phyloP scores from a whole-genome alignment of 1,140 invertebrate genomes.

The Plodia interpunctella region DNA sequence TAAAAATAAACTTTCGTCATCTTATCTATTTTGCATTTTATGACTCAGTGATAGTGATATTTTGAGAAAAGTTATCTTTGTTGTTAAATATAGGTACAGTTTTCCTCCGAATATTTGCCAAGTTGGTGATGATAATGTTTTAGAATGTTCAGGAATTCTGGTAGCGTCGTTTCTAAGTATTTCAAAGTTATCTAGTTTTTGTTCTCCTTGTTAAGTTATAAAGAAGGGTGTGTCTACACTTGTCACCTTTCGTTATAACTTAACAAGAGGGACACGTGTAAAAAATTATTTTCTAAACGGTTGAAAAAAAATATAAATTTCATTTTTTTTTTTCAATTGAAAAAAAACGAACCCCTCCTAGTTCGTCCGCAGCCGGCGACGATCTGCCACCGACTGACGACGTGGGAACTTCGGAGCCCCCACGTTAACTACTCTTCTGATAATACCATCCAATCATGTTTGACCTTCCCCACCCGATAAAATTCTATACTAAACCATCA shows the following conservation, averaged over 20 bases:
- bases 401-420: slow-evolving; percentile 34
- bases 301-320: no score
- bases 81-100: slow-evolving; percentile 7
- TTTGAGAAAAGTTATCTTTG: slow-evolving; percentile 5
- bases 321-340: slow-evolving; percentile 7
- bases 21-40: background rate
- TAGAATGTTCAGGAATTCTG: no score
- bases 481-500: background rate
- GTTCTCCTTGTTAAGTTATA: background rate
- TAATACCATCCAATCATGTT: slow-evolving; percentile 35
- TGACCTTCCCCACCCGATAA: slow-evolving; percentile 21
- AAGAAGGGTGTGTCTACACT: no score
- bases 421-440: slow-evolving; percentile 50
- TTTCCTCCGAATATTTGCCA: slow-evolving; percentile 20
- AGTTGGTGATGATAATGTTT: slow-evolving; percentile 17
- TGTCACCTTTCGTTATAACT: no score
- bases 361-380: slow-evolving; percentile 59
- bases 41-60: slow-evolving; percentile 4
- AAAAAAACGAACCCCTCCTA: slow-evolving; percentile 24
- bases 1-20: slow-evolving; percentile 13
- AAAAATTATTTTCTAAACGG: no score
- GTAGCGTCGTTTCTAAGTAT: background rate
- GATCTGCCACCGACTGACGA: slow-evolving; percentile 63
- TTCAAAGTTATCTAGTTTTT: background rate
- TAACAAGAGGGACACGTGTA: no score